Conservation (phyloP, 2,888 invertebrate species). For the Rotaria socialis region DNA sequence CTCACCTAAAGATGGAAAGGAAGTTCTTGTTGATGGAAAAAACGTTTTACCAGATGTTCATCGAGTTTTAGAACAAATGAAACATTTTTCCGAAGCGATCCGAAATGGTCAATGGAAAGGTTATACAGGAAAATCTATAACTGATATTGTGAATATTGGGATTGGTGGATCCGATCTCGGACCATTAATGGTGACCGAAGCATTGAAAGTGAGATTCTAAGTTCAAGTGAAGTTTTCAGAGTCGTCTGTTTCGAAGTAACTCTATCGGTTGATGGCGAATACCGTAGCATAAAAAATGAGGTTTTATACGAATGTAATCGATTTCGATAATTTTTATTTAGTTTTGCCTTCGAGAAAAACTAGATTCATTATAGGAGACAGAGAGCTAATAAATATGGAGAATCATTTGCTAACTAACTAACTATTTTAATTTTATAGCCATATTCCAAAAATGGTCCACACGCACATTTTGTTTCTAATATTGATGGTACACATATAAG, state of each 20-base stretch:
- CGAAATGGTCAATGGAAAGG: conserved; percentile 65
- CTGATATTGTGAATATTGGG: conserved; percentile 96
- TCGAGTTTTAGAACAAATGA: conserved; percentile 83
- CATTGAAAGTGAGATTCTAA: conserved; percentile 66
- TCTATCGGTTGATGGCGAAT: too few species aligned
- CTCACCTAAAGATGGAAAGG: conserved; percentile 70
- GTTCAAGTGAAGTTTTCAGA: too few species aligned
- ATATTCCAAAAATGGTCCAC: conserved; percentile 74
- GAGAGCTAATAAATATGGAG: too few species aligned
- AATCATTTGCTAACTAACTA: too few species aligned
- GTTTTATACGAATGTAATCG: too few species aligned
- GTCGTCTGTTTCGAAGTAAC: too few species aligned
- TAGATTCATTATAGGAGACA: too few species aligned
- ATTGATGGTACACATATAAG: conserved; percentile 97
- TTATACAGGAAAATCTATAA: conserved; percentile 85
- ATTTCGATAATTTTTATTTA: too few species aligned
- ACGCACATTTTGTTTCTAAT: conserved; percentile 92
- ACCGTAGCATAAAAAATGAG: too few species aligned
- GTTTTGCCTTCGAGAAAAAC: too few species aligned
- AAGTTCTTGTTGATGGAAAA: conserved; percentile 76
- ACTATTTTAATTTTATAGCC: conserved; percentile 59
- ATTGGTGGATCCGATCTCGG: conserved; percentile 99
- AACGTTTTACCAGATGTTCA: conserved; percentile 66
- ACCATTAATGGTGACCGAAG: conserved; percentile 97
- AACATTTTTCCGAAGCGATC: conserved; percentile 77